Evolutionary conservation across 2,113 vertebrate species (phyloP).

Genomic region (Neolamprologus falcicula): DNA sequence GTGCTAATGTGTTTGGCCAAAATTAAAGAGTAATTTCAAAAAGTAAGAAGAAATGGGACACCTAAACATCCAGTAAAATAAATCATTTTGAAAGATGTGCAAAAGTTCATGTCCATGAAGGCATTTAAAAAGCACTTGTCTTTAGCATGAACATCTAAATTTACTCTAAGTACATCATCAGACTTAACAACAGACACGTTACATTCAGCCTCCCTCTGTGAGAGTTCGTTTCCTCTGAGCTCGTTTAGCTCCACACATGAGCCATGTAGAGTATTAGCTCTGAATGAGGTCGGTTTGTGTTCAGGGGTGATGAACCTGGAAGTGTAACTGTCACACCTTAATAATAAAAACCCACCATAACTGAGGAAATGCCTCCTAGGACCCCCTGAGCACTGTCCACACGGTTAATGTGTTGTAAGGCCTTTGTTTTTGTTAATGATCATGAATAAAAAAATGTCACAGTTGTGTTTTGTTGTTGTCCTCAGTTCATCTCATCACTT

Average conservation of each 20-base stretch:
- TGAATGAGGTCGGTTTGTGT: neutral
- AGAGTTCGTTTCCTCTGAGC: neutral
- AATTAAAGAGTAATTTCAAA: neutral
- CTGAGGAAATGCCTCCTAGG: neutral
- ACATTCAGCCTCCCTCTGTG: neutral
- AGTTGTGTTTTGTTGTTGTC: neutral
- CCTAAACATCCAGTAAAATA: neutral
- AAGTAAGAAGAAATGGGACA: neutral
- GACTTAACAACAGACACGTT: neutral
- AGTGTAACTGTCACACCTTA: neutral
- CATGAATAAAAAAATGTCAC: constrained; percentile 45
- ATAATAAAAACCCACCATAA: neutral
- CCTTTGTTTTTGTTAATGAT: constrained; percentile 43
- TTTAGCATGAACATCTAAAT: neutral
- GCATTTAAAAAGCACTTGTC: neutral
- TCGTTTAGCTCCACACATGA: neutral
- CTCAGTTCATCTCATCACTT: neutral
- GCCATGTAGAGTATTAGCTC: neutral
- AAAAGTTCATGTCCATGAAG: neutral
- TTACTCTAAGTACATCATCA: neutral
- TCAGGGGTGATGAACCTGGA: neutral
- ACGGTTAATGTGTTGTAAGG: neutral
- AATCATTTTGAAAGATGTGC: neutral
- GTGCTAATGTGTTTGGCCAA: neutral
- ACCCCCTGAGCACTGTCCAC: neutral